These are phyloP conservation scores for Trichacis sp. DNA, from an alignment of 2,888 invertebrate species.

Conservation along the genomic window DNA sequence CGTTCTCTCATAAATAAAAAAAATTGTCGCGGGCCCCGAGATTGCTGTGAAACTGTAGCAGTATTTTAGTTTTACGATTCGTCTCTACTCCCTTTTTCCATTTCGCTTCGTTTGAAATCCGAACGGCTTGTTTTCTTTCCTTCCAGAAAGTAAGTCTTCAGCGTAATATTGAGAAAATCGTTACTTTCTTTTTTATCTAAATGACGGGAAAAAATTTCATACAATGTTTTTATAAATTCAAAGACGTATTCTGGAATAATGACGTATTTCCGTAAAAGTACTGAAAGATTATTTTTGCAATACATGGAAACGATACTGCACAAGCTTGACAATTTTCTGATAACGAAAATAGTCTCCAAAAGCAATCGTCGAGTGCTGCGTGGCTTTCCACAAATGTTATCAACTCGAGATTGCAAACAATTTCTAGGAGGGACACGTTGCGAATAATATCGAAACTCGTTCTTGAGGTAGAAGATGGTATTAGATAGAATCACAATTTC, in stretches of 20 bases:
- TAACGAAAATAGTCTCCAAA: constrained; percentile 30
- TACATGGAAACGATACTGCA: constrained; percentile 26
- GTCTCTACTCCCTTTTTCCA: constrained; percentile 17
- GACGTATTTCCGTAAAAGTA: too few species aligned
- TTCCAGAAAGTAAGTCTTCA: too few species aligned
- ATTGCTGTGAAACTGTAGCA: constrained; percentile 46
- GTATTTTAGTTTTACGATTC: constrained; percentile 55
- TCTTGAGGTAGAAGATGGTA: background rate
- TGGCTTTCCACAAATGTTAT: constrained; percentile 30
- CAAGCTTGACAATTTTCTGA: constrained; percentile 15
- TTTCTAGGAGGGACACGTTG: constrained; percentile 22
- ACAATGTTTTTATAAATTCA: too few species aligned
- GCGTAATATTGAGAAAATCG: too few species aligned
- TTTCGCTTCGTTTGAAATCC: constrained; percentile 30
- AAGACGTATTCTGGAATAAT: too few species aligned
- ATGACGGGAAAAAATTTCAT: too few species aligned
- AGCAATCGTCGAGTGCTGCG: constrained; percentile 22
- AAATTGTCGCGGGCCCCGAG: constrained; percentile 57
- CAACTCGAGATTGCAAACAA: constrained; percentile 40
- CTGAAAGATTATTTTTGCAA: too few species aligned
- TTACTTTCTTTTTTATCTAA: too few species aligned
- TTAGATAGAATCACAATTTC: background rate
- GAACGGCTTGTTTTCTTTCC: constrained; percentile 7
- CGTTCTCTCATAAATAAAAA: constrained; percentile 59
- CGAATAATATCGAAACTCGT: constrained; percentile 33